phyloP scores from a whole-genome alignment of 1,140 invertebrate species.

The Papilio polyxenes region DNA sequence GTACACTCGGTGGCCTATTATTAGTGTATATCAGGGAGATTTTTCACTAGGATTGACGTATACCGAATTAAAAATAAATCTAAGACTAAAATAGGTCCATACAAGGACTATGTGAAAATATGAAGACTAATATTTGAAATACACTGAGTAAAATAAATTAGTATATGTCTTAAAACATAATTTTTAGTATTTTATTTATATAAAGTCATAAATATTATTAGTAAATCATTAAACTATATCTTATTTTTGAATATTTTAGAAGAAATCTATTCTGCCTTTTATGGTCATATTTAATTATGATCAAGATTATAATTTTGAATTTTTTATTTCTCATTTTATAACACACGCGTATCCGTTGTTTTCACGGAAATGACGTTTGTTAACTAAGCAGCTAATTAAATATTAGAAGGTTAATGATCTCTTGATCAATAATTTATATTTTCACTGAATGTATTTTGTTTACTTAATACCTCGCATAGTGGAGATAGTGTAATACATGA shows the following conservation, averaged over 20 bases:
- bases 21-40: not conserved
- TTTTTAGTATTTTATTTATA: too few relatives aligned
- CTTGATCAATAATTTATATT: slow-evolving; percentile 5
- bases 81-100: not conserved
- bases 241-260: not conserved
- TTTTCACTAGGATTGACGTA: not conserved
- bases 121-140: too few relatives aligned
- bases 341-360: slow-evolving; percentile 13
- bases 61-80: not conserved
- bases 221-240: too few relatives aligned
- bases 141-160: too few relatives aligned
- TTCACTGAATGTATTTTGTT: not conserved
- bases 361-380: slow-evolving; percentile 1
- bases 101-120: too few relatives aligned
- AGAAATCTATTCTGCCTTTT: not conserved
- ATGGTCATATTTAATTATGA: not conserved
- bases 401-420: slow-evolving; percentile 4
- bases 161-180: too few relatives aligned
- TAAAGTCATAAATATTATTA: too few relatives aligned
- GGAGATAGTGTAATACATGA: too few relatives aligned
- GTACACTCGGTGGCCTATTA: slow-evolving; percentile 17
- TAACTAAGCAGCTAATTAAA: not conserved
- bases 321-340: not conserved
- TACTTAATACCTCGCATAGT: too few relatives aligned
- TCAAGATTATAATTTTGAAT: not conserved